These are phyloP conservation scores for Bubo bubo DNA, from an alignment of 2,113 vertebrate species.

Conservation along the genomic window DNA sequence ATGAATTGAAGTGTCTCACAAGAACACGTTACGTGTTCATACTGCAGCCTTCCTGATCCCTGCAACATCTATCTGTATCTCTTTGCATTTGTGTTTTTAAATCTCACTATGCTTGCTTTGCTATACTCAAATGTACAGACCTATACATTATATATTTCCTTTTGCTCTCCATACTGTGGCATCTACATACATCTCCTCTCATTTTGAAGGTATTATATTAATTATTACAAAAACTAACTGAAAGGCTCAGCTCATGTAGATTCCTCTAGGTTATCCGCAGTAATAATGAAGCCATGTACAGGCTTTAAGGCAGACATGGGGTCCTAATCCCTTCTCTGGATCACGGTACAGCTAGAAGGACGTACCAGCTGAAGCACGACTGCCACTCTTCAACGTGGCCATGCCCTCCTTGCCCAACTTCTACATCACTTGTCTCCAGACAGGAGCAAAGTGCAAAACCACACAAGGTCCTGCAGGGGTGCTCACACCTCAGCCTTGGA, in stretches of 20 bases:
- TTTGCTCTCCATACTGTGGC: neutral
- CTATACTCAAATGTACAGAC: neutral
- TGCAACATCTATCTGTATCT: neutral
- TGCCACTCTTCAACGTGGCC: neutral
- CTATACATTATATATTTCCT: neutral
- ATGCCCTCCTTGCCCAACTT: neutral
- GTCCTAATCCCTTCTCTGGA: neutral
- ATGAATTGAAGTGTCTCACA: neutral
- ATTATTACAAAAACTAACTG: neutral
- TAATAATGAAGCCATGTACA: neutral
- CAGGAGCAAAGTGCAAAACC: neutral
- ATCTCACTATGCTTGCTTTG: neutral
- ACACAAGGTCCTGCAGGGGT: neutral
- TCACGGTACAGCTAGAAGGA: neutral
- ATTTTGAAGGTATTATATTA: neutral
- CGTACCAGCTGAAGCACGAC: neutral
- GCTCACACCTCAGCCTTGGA: neutral
- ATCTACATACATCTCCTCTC: neutral
- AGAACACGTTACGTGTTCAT: rapidly evolving
- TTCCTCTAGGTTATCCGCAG: neutral
- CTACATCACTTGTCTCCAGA: neutral
- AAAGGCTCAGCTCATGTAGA: neutral
- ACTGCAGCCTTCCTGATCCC: neutral
- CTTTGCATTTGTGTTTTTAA: neutral
- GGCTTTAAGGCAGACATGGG: neutral